phyloP scores from a whole-genome alignment of 23 tunicate genomes.

The Halocynthia aurantium region DNA sequence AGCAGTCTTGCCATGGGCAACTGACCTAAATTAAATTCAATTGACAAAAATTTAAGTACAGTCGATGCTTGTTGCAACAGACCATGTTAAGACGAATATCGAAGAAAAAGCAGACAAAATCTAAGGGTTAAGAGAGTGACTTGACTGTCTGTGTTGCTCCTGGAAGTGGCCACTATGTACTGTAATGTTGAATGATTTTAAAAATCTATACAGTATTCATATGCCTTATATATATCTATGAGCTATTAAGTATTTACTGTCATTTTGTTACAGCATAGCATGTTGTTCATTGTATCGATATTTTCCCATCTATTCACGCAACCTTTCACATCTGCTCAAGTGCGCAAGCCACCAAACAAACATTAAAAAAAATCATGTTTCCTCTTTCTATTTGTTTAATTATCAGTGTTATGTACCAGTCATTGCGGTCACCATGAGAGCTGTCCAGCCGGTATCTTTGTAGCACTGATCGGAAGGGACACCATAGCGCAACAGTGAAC shows the following conservation, averaged over 20 bases:
- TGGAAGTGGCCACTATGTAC: constrained; percentile 1
- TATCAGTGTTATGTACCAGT: constrained; percentile 36
- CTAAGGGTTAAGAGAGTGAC: too few relatives aligned
- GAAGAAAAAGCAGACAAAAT: too few relatives aligned
- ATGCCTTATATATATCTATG: too few relatives aligned
- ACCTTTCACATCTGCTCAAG: not conserved
- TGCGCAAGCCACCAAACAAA: not conserved
- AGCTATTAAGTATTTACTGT: too few relatives aligned
- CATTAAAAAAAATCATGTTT: not conserved
- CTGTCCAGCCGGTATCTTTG: constrained; percentile 80
- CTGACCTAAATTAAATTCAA: constrained; percentile 33
- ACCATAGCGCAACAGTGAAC: constrained; percentile 53
- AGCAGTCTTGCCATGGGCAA: constrained; percentile 77
- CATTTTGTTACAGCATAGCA: too few relatives aligned
- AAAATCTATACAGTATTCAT: not conserved
- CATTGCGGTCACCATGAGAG: constrained; percentile 86
- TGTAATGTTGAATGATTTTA: not conserved
- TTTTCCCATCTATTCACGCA: not conserved
- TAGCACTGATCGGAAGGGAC: constrained; percentile 57
- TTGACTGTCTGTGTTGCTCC: not conserved
- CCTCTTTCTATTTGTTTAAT: too few relatives aligned
- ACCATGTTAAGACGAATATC: too few relatives aligned
- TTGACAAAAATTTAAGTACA: not conserved
- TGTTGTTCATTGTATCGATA: too few relatives aligned
- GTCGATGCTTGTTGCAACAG: too few relatives aligned